phyloP scores from a whole-genome alignment of 2,113 vertebrate species.

The Thunnus maccoyii region DNA sequence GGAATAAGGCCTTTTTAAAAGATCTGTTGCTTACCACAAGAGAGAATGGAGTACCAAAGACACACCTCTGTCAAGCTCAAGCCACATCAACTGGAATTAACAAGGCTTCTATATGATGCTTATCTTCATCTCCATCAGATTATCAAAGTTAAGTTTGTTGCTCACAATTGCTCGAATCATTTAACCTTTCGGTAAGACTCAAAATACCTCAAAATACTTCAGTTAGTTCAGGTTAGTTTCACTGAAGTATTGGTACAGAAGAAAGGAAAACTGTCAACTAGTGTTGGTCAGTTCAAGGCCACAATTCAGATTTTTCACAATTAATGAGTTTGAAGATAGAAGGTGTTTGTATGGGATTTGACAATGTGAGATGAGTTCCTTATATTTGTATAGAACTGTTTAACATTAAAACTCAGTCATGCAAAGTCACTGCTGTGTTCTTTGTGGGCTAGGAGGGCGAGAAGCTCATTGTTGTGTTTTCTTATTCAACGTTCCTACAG shows the following conservation, averaged over 20 bases:
- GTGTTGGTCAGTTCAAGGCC: not conserved
- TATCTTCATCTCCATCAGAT: slow-evolving; percentile 26
- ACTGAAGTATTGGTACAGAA: not conserved
- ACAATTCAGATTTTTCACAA: not conserved
- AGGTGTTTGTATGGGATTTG: slow-evolving; percentile 39
- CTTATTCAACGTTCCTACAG: not conserved
- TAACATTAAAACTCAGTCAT: slow-evolving; percentile 69
- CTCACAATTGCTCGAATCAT: slow-evolving; percentile 5
- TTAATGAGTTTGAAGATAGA: not conserved
- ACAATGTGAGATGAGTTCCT: slow-evolving; percentile 42
- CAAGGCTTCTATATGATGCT: slow-evolving; percentile 1
- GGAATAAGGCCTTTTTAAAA: slow-evolving; percentile 32
- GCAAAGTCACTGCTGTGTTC: slow-evolving; percentile 28
- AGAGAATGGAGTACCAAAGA: slow-evolving; percentile 65
- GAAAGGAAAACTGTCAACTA: not conserved
- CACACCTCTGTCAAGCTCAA: slow-evolving; percentile 20
- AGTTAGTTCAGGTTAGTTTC: slow-evolving; percentile 13
- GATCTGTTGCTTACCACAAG: not conserved
- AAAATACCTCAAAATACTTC: slow-evolving; percentile 64
- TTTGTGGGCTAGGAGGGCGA: slow-evolving; percentile 11
- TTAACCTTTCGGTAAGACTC: slow-evolving; percentile 30
- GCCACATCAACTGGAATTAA: slow-evolving; percentile 57
- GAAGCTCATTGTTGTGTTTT: not conserved
- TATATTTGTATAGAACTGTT: slow-evolving; percentile 74
- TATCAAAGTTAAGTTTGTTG: not conserved